These are phyloP conservation scores for Amniataba percoides DNA, from an alignment of 2,797 vertebrate species.

Conservation along the genomic window DNA sequence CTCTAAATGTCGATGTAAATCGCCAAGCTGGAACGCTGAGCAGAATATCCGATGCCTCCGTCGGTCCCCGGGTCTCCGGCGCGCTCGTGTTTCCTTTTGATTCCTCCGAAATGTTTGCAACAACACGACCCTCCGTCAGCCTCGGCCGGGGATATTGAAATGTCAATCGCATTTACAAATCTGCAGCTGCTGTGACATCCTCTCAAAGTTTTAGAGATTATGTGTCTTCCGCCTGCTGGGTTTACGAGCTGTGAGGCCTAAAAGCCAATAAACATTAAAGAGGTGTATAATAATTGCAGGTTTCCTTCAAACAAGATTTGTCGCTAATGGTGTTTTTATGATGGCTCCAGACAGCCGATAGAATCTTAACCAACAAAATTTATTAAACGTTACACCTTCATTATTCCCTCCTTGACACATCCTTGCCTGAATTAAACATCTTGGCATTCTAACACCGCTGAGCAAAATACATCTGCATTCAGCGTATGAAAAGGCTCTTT, in stretches of 20 bases:
- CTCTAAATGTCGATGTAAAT: conserved; percentile 56
- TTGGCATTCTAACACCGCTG: neutral
- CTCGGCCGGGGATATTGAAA: conserved; percentile 43
- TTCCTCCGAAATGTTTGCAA: conserved; percentile 43
- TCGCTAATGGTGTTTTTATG: conserved; percentile 34
- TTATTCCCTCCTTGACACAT: conserved; percentile 22
- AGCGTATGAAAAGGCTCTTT: conserved; percentile 7
- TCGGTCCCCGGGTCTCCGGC: conserved; percentile 30
- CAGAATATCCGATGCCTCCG: conserved; percentile 48
- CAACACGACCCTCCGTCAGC: conserved; percentile 20
- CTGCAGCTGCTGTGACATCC: neutral
- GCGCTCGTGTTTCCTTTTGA: conserved; percentile 42
- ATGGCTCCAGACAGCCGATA: conserved; percentile 6
- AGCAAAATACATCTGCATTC: neutral
- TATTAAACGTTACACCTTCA: conserved; percentile 21
- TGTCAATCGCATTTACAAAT: conserved; percentile 51
- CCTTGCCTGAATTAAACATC: conserved; percentile 9
- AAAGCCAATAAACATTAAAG: conserved; percentile 42
- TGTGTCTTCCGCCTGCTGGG: neutral
- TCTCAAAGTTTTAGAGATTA: conserved; percentile 26
- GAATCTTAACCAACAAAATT: conserved; percentile 18
- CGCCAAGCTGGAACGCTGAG: conserved; percentile 48
- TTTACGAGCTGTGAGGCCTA: conserved; percentile 6
- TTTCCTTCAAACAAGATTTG: conserved; percentile 18
- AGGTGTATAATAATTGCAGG: conserved; percentile 18